phyloP scores from a whole-genome alignment of 2,113 vertebrate genomes.

The Camelus bactrianus region DNA sequence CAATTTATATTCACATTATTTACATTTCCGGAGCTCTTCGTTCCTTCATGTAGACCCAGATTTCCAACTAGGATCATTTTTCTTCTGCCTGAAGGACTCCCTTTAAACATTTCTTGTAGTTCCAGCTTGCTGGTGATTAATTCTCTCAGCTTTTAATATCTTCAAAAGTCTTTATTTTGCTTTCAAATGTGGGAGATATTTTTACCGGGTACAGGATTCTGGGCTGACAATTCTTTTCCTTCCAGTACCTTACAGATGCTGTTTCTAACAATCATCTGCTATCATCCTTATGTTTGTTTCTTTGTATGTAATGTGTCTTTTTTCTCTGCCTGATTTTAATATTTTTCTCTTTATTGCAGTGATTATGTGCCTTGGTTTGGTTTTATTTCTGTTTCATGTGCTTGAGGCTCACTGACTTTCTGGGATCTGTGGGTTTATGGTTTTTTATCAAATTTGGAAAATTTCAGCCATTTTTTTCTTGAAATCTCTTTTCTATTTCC shows the following conservation, averaged over 20 bases:
- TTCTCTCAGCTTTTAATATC: not conserved
- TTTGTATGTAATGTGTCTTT: not conserved
- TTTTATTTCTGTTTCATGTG: not conserved
- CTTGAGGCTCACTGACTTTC: not conserved
- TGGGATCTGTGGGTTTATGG: not conserved
- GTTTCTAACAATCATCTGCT: not conserved
- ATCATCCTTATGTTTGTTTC: not conserved
- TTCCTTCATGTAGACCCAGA: not conserved
- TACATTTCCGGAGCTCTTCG: not conserved
- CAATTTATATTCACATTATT: not conserved
- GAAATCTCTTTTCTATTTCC: not conserved
- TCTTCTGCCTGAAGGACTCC: not conserved
- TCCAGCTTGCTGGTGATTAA: not conserved
- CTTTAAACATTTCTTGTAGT: not conserved
- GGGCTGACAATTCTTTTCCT: not conserved
- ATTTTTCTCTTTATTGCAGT: not conserved
- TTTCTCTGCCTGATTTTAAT: not conserved
- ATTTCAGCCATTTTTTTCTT: not conserved
- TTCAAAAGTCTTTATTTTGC: not conserved
- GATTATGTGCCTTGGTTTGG: not conserved
- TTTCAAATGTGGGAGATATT: not conserved
- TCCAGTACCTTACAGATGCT: not conserved
- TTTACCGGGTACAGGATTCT: not conserved
- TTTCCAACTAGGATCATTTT: not conserved
- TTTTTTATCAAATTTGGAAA: not conserved